Percentiles rank a stretch among this genome's conserved stretches.
These are phyloP conservation scores for Siniperca scherzeri DNA, from an alignment of 2,797 vertebrate species.

Conservation along the genomic window DNA sequence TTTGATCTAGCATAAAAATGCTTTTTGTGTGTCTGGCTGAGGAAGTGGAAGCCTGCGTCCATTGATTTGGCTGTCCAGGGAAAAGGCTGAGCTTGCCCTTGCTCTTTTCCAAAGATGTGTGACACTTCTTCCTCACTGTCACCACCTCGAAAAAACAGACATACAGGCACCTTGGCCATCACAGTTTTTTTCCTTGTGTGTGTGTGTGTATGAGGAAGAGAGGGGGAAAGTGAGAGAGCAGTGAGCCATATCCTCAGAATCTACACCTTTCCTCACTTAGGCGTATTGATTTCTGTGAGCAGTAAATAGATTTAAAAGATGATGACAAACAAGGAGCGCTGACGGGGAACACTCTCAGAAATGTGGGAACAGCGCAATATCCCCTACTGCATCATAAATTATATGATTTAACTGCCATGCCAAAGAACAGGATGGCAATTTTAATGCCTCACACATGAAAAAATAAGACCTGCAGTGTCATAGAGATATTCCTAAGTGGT, in stretches of 20 bases:
- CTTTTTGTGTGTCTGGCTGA: conserved; percentile 77
- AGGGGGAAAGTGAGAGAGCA: conserved; percentile 51
- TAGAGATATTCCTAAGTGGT: conserved; percentile 53
- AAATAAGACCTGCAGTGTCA: conserved; percentile 64
- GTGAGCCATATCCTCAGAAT: conserved; percentile 76
- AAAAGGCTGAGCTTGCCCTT: conserved; percentile 68
- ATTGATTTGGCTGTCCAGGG: conserved; percentile 79
- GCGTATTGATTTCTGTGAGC: conserved; percentile 85
- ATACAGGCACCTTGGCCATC: conserved; percentile 48
- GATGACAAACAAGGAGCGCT: conserved; percentile 85
- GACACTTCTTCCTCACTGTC: conserved; percentile 65
- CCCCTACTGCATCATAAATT: conserved; percentile 76
- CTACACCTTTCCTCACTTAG: conserved; percentile 87
- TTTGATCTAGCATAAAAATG: conserved; percentile 84
- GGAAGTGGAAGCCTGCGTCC: conserved; percentile 74
- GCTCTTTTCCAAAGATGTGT: conserved; percentile 71
- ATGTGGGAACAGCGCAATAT: conserved; percentile 84
- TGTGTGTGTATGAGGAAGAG: conserved; percentile 32
- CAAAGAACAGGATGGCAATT: conserved; percentile 71
- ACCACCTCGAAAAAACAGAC: conserved; percentile 52
- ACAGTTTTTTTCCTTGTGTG: conserved; percentile 6
- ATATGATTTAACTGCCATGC: conserved; percentile 77
- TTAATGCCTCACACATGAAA: conserved; percentile 66
- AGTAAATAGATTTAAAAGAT: conserved; percentile 89
- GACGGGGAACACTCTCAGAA: conserved; percentile 82